Conservation (phyloP, 2,113 vertebrate genomes). For the Perca fluviatilis region DNA sequence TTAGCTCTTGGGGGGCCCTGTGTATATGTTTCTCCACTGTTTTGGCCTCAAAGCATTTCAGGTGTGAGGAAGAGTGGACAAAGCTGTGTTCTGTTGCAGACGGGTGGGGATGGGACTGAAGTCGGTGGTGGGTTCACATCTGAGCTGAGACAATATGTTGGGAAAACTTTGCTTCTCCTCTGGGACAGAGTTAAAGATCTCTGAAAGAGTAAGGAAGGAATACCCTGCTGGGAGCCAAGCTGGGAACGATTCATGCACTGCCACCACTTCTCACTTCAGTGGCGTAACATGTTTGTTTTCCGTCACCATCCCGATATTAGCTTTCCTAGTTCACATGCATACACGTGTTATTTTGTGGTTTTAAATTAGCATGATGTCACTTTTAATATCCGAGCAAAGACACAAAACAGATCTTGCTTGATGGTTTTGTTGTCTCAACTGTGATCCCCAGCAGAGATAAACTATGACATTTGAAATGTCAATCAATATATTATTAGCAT, state of each 20-base stretch:
- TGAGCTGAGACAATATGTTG: slow-evolving; percentile 58
- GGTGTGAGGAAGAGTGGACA: slow-evolving; percentile 46
- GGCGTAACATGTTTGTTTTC: slow-evolving; percentile 49
- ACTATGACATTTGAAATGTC: neutral
- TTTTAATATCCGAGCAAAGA: neutral
- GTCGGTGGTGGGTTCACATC: slow-evolving; percentile 61
- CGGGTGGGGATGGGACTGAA: slow-evolving; percentile 44
- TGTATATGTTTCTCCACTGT: slow-evolving; percentile 27
- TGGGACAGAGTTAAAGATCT: slow-evolving; percentile 47
- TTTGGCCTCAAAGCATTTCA: slow-evolving; percentile 17
- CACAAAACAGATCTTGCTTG: neutral
- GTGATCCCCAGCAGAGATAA: slow-evolving; percentile 8
- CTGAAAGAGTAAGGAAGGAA: slow-evolving; percentile 55
- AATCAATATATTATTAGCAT: slow-evolving; percentile 2
- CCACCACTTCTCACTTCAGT: slow-evolving; percentile 41
- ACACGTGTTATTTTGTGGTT: slow-evolving; percentile 7
- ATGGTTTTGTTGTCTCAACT: neutral
- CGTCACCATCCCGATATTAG: slow-evolving; percentile 20
- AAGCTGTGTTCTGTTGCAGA: slow-evolving; percentile 22
- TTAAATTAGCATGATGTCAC: neutral
- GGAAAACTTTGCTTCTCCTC: slow-evolving; percentile 42
- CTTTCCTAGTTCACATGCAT: slow-evolving; percentile 25
- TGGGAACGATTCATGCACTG: slow-evolving; percentile 43
- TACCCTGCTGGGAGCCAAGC: slow-evolving; percentile 58
- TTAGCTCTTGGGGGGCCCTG: neutral